Conservation (phyloP, 2,888 invertebrate species). For the Laothoe populi region DNA sequence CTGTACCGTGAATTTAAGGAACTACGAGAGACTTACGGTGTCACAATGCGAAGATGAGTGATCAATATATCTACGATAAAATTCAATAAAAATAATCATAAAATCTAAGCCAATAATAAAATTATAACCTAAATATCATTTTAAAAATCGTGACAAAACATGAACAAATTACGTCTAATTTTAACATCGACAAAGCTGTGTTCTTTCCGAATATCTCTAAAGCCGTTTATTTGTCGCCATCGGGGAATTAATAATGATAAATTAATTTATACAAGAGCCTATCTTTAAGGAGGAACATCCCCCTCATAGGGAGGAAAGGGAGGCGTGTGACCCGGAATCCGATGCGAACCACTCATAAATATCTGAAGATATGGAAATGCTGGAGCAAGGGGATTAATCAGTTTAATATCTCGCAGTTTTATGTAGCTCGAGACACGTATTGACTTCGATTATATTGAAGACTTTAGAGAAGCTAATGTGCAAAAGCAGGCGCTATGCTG, state of each 20-base stretch:
- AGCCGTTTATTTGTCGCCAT: not conserved
- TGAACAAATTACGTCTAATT: not conserved
- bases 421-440: not conserved
- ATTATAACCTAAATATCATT: too few relatives aligned
- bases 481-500: too few relatives aligned
- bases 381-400: conserved; percentile 29
- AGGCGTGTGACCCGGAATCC: conserved; percentile 58
- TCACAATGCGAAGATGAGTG: too few relatives aligned
- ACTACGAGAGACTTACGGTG: too few relatives aligned
- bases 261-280: conserved; percentile 20
- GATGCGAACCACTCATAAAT: conserved; percentile 45
- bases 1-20: too few relatives aligned
- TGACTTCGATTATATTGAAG: not conserved
- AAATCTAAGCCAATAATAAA: too few relatives aligned
- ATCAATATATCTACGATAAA: too few relatives aligned
- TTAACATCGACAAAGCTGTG: not conserved
- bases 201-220: not conserved
- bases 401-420: conserved; percentile 19
- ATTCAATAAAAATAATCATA: too few relatives aligned
- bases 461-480: too few relatives aligned
- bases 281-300: not conserved
- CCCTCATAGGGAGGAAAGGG: conserved; percentile 24
- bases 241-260: conserved; percentile 10
- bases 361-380: conserved; percentile 47
- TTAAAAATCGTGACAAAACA: too few relatives aligned